Evolutionary conservation across 2,797 vertebrate genomes (phyloP).

Genomic region (Orientallactaga sibirica): DNA sequence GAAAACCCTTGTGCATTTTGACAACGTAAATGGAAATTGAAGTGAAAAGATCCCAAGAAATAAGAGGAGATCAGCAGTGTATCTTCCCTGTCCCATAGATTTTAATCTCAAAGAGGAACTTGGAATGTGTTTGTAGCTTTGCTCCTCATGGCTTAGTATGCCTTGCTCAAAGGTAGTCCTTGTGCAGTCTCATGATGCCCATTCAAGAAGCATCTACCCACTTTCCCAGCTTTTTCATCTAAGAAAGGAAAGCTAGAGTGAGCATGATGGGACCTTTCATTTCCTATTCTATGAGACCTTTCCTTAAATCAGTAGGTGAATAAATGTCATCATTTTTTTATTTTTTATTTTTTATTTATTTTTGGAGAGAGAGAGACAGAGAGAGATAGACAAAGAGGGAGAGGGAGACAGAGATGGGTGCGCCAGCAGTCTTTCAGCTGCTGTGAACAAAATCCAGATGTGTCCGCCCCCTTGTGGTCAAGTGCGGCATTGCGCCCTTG

Average conservation of each 20-base stretch:
- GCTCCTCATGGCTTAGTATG: background rate
- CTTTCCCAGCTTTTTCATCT: background rate
- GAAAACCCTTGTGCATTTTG: background rate
- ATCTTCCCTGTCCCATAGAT: background rate
- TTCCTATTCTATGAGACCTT: background rate
- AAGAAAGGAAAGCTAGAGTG: background rate
- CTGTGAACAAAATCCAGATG: too few species aligned
- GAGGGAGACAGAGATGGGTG: too few species aligned
- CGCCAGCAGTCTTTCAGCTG: too few species aligned
- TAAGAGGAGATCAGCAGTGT: background rate
- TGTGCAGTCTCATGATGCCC: background rate
- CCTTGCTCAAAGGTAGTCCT: background rate
- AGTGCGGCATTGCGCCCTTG: too few species aligned
- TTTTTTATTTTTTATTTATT: too few species aligned
- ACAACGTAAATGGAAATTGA: background rate
- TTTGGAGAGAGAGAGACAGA: too few species aligned
- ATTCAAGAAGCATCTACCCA: background rate
- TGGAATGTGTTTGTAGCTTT: background rate
- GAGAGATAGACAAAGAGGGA: too few species aligned
- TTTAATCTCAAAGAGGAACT: background rate
- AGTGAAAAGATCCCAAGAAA: background rate
- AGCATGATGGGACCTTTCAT: background rate
- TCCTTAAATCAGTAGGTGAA: conserved; percentile 11
- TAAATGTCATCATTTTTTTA: background rate
- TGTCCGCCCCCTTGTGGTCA: too few species aligned